Percentiles rank a stretch among this genome's conserved stretches.
These are phyloP conservation scores for Schizotus pectinicornis DNA, from an alignment of 2,888 invertebrate species.

Conservation along the genomic window DNA sequence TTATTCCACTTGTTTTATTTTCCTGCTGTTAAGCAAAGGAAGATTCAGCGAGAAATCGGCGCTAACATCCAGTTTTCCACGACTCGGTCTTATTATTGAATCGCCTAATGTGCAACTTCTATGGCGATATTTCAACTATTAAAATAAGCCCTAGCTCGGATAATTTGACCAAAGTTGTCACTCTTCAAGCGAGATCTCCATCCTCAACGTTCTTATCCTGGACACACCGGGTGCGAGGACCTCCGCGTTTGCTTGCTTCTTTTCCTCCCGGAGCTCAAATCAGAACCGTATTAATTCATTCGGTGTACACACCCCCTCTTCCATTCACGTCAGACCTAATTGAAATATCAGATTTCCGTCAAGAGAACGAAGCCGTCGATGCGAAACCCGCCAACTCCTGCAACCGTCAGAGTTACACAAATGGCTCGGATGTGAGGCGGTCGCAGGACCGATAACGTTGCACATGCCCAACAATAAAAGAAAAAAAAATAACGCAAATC, in stretches of 20 bases:
- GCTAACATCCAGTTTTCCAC: too few species aligned
- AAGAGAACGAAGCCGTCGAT: constrained; percentile 13
- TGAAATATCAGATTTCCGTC: constrained; percentile 30
- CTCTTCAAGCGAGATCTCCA: too few species aligned
- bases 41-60: too few species aligned
- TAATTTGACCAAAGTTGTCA: too few species aligned
- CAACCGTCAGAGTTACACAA: constrained; percentile 16
- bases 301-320: constrained; percentile 6
- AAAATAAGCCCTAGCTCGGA: too few species aligned
- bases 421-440: constrained; percentile 1
- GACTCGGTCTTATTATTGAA: too few species aligned
- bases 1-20: too few species aligned
- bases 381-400: constrained; percentile 15
- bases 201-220: too few species aligned
- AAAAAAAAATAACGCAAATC: constrained; percentile 5
- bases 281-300: constrained; percentile 24
- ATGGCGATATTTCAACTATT: too few species aligned
- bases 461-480: background rate
- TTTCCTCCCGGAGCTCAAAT: constrained; percentile 11
- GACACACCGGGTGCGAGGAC: background rate
- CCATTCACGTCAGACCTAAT: constrained; percentile 21
- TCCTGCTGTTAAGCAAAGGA: too few species aligned
- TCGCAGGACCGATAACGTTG: constrained; percentile 5
- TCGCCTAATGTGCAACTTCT: too few species aligned
- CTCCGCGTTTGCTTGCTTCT: background rate